Conservation (phyloP, 2,888 invertebrate genomes). For the Augochlorella aurata region DNA sequence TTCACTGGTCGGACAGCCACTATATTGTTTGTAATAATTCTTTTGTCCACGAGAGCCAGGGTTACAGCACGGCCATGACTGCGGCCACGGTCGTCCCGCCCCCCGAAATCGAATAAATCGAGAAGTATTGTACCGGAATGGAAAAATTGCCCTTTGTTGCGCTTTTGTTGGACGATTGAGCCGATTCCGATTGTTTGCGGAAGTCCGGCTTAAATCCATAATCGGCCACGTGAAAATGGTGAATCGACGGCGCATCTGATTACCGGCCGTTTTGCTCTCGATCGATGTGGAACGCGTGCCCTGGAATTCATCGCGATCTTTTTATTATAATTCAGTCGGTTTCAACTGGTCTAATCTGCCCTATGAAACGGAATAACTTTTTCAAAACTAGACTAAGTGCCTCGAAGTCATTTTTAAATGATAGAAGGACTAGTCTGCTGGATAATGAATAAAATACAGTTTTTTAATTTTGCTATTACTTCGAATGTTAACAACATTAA, state of each 20-base stretch:
- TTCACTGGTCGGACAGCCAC: conserved; percentile 8
- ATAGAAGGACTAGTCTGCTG: too few relatives aligned
- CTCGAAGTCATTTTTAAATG: too few relatives aligned
- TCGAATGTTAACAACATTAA: too few relatives aligned
- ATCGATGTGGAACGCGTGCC: neutral
- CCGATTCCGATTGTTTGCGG: conserved; percentile 28
- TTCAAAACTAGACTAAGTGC: too few relatives aligned
- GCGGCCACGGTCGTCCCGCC: neutral
- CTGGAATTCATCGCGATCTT: neutral
- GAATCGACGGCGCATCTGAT: conserved; percentile 25
- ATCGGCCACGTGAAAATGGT: conserved; percentile 32
- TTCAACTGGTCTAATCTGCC: neutral
- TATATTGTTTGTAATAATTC: conserved; percentile 51
- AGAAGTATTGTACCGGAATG: conserved; percentile 33
- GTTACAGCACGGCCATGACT: conserved; percentile 4
- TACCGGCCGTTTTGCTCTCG: neutral
- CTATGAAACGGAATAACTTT: too few relatives aligned
- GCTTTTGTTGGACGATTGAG: conserved; percentile 31
- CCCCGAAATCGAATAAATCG: conserved; percentile 38
- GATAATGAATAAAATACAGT: too few relatives aligned
- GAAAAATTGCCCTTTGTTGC: conserved; percentile 38
- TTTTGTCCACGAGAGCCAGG: conserved; percentile 33
- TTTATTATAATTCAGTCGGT: neutral
- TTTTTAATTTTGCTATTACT: too few relatives aligned
- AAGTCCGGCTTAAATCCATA: conserved; percentile 36